Evolutionary conservation across 2,113 vertebrate genomes (phyloP), one percentile per base, ranked within the genome.

Genomic region (Ctenodactylus gundi): DNA sequence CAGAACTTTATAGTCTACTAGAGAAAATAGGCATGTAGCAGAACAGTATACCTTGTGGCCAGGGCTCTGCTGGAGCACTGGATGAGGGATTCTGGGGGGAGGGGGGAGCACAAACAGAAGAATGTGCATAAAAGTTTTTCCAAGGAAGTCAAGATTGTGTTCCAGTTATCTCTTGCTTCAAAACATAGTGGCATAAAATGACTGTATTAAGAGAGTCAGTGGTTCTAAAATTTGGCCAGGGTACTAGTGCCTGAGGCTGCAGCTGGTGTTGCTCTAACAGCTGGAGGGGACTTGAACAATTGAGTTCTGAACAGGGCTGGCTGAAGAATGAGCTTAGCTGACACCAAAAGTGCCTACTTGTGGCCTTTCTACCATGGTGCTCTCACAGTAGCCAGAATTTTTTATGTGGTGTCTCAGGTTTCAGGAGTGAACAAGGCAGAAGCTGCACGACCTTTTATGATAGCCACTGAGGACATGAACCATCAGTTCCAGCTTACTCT

Each of bases 71-170:
- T 39, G 7, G 27, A 46, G 34, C 0, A 10, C 34, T 3, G 7
- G 1, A 11, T 0, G 1, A 68, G 21, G 21, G n/a, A 41, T n/a
- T 85, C 14, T 9, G 10, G 20, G 39, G 12, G 46, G 34, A 31
- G n/a, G n/a, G n/a, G n/a, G n/a, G n/a, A n/a, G n/a, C n/a, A 23
- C 44, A 49, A 14, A 29, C 10, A 20, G 18, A 60, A 6, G 51
- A 72, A 25, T 51, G 18, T 41, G 8, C 49, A 46, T 0, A 34
- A 49, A 21, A 5, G 13, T 39, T 77, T 64, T 36, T 49, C 68
- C 7, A 55, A 21, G 23, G 18, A 53, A 8, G 89, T 58, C 65
- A 65, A 18, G 51, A 27, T 17, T 1, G 29, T 17, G 4, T 34
- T 44, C 39, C n/a, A 31, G 10, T 58, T 20, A 15, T 31, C 23